These are phyloP conservation scores for Sesia bembeciformis DNA, from an alignment of 2,888 invertebrate species.

Conservation along the genomic window DNA sequence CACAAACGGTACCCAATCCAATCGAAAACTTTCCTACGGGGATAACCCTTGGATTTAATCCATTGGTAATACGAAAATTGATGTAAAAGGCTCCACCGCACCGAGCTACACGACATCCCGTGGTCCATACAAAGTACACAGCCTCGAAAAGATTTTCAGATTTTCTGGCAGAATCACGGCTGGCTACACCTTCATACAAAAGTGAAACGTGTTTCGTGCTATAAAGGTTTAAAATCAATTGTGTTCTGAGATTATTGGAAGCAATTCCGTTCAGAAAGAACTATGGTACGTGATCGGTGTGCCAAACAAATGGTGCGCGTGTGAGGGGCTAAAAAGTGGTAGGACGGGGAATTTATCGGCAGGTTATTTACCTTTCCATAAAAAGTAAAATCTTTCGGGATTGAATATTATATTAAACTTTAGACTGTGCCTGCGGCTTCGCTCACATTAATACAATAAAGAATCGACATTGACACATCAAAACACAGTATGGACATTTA, in stretches of 20 bases:
- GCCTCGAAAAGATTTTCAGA: slow-evolving; percentile 46
- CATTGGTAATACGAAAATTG: slow-evolving; percentile 73
- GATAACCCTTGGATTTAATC: slow-evolving; percentile 68
- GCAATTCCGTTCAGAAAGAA: slow-evolving; percentile 70
- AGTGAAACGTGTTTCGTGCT: slow-evolving; percentile 48
- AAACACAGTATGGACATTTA: too few relatives aligned
- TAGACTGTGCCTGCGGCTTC: too few relatives aligned
- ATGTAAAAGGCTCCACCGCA: slow-evolving; percentile 60
- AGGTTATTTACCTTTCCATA: slow-evolving; percentile 48
- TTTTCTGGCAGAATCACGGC: slow-evolving; percentile 55
- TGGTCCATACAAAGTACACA: slow-evolving; percentile 56
- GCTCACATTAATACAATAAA: too few relatives aligned
- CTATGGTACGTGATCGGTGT: slow-evolving; percentile 59
- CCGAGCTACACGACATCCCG: slow-evolving; percentile 32
- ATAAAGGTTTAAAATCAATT: slow-evolving; percentile 62
- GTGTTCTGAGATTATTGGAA: slow-evolving; percentile 50
- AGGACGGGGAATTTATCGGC: slow-evolving; percentile 32
- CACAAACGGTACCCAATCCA: slow-evolving; percentile 54
- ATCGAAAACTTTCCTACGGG: slow-evolving; percentile 57
- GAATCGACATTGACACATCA: too few relatives aligned
- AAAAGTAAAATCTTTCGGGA: slow-evolving; percentile 5
- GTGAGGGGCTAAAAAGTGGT: slow-evolving; percentile 33
- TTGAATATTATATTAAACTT: background rate
- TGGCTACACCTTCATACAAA: slow-evolving; percentile 31
- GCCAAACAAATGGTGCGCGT: slow-evolving; percentile 21